Conservation (phyloP, 2,888 invertebrate genomes). For the Tholera decimalis region DNA sequence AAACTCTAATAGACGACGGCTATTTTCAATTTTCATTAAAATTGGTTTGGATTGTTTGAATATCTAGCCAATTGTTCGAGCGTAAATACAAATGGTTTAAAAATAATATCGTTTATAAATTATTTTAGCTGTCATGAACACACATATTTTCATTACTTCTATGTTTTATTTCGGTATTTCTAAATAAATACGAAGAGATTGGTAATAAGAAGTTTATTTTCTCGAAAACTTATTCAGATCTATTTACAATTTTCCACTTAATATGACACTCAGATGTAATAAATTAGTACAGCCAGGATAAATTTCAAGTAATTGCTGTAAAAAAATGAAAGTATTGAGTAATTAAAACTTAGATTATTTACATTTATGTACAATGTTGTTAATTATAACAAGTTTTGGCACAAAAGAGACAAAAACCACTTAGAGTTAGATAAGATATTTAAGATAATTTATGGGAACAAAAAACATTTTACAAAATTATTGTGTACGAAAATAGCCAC, state of each 20-base stretch:
- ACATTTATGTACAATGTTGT: conserved; percentile 23
- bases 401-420: background rate
- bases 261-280: conserved; percentile 16
- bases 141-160: background rate
- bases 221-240: conserved; percentile 21
- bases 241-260: conserved; percentile 15
- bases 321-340: background rate
- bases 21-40: conserved; percentile 20
- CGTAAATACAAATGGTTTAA: too few relatives aligned
- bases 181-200: conserved; percentile 11
- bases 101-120: background rate
- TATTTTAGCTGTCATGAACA: background rate
- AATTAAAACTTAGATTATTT: background rate
- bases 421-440: too few relatives aligned
- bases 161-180: background rate
- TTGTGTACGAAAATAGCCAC: too few relatives aligned
- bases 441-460: too few relatives aligned
- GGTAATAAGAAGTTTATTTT: conserved; percentile 36
- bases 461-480: too few relatives aligned
- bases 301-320: background rate
- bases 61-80: background rate
- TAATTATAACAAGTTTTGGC: background rate
- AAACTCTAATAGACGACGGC: background rate
- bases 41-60: background rate
- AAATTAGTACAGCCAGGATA: conserved; percentile 30